phyloP scores from a whole-genome alignment of 2,888 invertebrate genomes.

The Trichopria drosophilae region DNA sequence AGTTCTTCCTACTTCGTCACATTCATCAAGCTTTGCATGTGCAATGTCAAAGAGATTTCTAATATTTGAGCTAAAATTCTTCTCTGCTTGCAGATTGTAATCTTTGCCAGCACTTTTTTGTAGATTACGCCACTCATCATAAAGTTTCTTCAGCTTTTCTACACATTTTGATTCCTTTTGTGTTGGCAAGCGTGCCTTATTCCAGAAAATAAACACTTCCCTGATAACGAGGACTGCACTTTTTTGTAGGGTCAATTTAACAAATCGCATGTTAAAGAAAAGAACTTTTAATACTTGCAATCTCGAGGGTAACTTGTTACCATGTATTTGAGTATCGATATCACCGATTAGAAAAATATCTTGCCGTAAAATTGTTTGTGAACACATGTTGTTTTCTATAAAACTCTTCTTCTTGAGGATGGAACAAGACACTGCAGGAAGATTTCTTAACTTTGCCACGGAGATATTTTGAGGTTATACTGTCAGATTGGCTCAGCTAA shows the following conservation, averaged over 20 bases:
- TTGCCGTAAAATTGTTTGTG: no score
- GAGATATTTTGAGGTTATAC: no score
- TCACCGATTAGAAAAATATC: slow-evolving; percentile 17
- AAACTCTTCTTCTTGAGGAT: no score
- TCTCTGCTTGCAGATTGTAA: slow-evolving; percentile 26
- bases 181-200: slow-evolving; percentile 33
- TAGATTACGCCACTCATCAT: slow-evolving; percentile 46
- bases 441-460: no score
- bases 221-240: slow-evolving; percentile 28
- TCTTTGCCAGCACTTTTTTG: slow-evolving; percentile 40
- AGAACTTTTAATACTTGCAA: slow-evolving; percentile 35
- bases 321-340: slow-evolving; percentile 16
- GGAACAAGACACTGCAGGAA: no score
- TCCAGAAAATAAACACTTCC: slow-evolving; percentile 35
- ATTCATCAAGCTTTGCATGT: slow-evolving; percentile 24
- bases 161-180: slow-evolving; percentile 27
- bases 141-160: slow-evolving; percentile 38
- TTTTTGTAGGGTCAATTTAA: slow-evolving; percentile 29
- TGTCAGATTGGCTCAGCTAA: no score
- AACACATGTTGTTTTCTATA: no score
- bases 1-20: slow-evolving; percentile 12
- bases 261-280: slow-evolving; percentile 31
- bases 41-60: slow-evolving; percentile 34
- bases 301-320: slow-evolving; percentile 35
- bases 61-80: no score